Evolutionary conservation across 35 echinoderm and acorn worm genomes (phyloP).

Genomic region (Anneissia japonica): DNA sequence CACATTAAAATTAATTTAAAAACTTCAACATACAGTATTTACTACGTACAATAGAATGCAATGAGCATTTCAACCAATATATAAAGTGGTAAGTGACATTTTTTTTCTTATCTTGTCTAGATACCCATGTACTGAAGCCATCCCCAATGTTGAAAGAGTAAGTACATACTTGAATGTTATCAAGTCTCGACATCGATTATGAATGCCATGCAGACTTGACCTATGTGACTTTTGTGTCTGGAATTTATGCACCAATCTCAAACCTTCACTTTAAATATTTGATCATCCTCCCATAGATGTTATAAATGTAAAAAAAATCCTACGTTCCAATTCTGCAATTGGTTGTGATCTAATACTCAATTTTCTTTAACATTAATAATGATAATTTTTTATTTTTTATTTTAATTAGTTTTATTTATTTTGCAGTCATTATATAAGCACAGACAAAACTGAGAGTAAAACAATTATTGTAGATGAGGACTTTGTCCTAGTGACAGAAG

Average conservation of each 20-base stretch:
- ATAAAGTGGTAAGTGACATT: too few relatives aligned
- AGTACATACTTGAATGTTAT: constrained; percentile 17
- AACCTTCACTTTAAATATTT: too few relatives aligned
- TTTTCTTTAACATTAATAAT: neutral
- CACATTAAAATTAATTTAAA: too few relatives aligned
- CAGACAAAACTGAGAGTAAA: constrained; percentile 64
- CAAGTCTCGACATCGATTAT: too few relatives aligned
- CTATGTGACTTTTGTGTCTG: too few relatives aligned
- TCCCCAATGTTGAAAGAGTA: constrained; percentile 92
- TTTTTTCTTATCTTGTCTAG: constrained; percentile 51
- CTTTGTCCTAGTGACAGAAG: constrained; percentile 44
- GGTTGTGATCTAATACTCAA: neutral
- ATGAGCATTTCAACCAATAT: too few relatives aligned
- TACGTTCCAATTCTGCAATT: neutral
- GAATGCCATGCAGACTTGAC: too few relatives aligned
- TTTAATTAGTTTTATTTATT: neutral
- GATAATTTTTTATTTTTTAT: neutral
- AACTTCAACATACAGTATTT: too few relatives aligned
- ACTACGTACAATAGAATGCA: too few relatives aligned
- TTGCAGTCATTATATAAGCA: constrained; percentile 80
- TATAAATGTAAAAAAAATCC: neutral
- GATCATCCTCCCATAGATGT: neutral
- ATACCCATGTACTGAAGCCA: constrained; percentile 89
- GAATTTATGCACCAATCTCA: too few relatives aligned
- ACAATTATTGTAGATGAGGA: constrained; percentile 66